phyloP scores from a whole-genome alignment of 2,113 vertebrate species.

The Abramis brama region DNA sequence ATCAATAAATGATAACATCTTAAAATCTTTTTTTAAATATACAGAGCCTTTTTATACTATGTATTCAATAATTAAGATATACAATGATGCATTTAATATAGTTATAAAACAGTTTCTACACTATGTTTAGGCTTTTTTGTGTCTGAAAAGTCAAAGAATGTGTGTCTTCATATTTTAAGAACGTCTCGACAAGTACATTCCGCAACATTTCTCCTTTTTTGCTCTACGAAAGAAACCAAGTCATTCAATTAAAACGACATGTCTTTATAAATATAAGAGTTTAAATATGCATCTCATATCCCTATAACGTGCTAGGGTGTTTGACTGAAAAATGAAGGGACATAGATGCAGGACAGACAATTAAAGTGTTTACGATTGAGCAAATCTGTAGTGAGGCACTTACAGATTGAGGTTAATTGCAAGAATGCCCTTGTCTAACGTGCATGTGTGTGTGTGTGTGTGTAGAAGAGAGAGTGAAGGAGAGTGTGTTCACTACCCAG shows the following conservation, averaged over 20 bases:
- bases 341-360: constrained; percentile 10
- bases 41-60: not conserved
- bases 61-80: not conserved
- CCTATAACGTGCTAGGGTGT: not conserved
- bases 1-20: too few relatives aligned
- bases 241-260: not conserved
- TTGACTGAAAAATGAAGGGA: constrained; percentile 5
- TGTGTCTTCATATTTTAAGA: not conserved
- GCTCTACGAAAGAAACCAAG: not conserved
- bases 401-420: constrained; percentile 31
- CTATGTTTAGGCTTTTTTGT: not conserved
- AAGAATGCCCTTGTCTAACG: constrained; percentile 29
- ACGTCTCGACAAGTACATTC: not conserved
- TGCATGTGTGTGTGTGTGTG: constrained; percentile 1
- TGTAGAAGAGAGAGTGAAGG: not conserved
- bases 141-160: not conserved
- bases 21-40: not conserved
- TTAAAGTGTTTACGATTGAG: constrained; percentile 39
- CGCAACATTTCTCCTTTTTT: not conserved
- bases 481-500: constrained; percentile 21
- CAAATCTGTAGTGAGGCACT: constrained; percentile 25
- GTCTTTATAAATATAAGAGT: not conserved
- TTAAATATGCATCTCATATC: not conserved
- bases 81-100: too few relatives aligned
- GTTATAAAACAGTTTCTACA: not conserved